phyloP scores from a whole-genome alignment of 2,113 vertebrate species.

The Otolemur garnettii region DNA sequence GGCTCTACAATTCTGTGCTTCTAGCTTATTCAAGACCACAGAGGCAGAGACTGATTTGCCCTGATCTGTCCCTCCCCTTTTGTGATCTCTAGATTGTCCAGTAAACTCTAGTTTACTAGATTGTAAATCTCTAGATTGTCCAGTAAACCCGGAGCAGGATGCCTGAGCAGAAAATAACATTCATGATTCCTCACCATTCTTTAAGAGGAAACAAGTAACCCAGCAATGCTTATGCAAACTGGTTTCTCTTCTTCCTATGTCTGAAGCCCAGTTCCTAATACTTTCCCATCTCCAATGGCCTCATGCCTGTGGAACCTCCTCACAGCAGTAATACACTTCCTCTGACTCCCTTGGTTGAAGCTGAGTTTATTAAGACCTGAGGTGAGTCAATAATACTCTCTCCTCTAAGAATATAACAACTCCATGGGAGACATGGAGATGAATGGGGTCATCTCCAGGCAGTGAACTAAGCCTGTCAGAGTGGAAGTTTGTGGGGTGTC shows the following conservation, averaged over 20 bases:
- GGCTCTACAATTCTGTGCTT: not conserved
- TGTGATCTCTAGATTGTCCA: not conserved
- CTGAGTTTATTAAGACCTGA: no score
- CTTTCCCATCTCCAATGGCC: not conserved
- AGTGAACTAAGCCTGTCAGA: not conserved
- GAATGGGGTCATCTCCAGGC: not conserved
- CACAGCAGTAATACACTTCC: not conserved
- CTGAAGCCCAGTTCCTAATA: no score
- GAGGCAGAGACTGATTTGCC: not conserved
- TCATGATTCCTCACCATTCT: not conserved
- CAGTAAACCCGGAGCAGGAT: not conserved
- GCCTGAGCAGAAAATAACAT: not conserved
- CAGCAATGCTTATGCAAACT: not conserved
- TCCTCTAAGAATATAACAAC: not conserved
- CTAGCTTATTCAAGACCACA: not conserved
- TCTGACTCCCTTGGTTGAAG: not conserved
- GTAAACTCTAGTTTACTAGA: not conserved
- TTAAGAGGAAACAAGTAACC: not conserved
- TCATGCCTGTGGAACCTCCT: not conserved
- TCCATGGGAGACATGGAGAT: not conserved
- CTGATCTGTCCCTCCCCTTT: not conserved
- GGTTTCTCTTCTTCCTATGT: not conserved
- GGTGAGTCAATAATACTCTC: not conserved
- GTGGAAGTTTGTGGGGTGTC: not conserved
- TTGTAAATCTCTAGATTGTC: not conserved